Evolutionary conservation across 2,113 vertebrate genomes (phyloP).

Genomic region (Melanerpes formicivorus): DNA sequence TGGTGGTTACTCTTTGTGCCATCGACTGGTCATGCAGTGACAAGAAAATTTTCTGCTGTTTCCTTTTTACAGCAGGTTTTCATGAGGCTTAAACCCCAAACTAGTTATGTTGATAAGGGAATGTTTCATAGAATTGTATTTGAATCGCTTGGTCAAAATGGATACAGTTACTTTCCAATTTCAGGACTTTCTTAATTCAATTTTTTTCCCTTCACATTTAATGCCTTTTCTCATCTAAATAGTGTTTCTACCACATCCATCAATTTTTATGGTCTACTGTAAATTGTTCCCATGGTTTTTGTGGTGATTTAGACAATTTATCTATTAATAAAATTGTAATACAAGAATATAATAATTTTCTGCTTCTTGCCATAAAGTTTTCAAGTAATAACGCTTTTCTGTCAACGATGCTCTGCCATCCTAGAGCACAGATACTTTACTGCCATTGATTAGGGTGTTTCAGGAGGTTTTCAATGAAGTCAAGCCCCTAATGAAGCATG

Average conservation of each 20-base stretch:
- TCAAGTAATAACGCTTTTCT: neutral
- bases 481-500: neutral
- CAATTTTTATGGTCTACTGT: neutral
- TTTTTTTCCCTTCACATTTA: neutral
- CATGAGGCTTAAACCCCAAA: neutral
- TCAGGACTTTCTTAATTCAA: neutral
- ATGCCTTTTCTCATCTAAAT: neutral
- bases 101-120: neutral
- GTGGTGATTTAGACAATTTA: neutral
- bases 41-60: slow-evolving; percentile 10
- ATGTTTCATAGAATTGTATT: neutral
- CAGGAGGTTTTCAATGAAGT: neutral
- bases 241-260: neutral
- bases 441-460: neutral
- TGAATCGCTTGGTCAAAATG: slow-evolving; percentile 5
- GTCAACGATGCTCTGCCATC: neutral
- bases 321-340: neutral
- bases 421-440: neutral
- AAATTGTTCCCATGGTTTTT: neutral
- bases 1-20: neutral
- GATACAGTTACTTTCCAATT: neutral
- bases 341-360: neutral
- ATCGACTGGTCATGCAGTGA: neutral
- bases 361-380: neutral
- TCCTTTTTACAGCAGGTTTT: neutral